These are phyloP conservation scores for Lucilia sericata DNA, from an alignment of 1,140 invertebrate species.

Conservation along the genomic window DNA sequence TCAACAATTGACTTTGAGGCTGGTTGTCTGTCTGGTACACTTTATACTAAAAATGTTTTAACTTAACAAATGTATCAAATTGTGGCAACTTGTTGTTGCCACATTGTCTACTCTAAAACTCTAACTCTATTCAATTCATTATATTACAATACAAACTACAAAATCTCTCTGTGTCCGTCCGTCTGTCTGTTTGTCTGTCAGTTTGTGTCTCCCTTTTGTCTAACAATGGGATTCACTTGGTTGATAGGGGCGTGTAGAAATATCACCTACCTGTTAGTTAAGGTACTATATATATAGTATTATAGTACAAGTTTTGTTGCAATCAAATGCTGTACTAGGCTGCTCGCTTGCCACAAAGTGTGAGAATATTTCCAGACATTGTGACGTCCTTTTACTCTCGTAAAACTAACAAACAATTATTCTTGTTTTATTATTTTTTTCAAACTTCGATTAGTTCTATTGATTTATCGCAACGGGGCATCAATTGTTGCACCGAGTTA, in stretches of 20 bases:
- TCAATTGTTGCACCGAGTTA: neutral
- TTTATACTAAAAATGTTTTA: neutral
- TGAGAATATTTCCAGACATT: conserved; percentile 65
- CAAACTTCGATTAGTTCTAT: conserved; percentile 26
- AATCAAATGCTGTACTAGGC: neutral
- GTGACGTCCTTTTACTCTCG: conserved; percentile 54
- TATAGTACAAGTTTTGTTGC: neutral
- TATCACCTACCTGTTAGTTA: conserved; percentile 52
- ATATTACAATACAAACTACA: neutral
- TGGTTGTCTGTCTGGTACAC: neutral
- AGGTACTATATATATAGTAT: conserved; percentile 20
- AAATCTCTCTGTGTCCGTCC: neutral
- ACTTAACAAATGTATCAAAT: neutral
- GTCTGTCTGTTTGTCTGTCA: neutral
- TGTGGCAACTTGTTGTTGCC: conserved; percentile 36
- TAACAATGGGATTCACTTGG: conserved; percentile 58
- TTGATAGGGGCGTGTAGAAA: conserved; percentile 66
- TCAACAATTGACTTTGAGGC: conserved; percentile 36
- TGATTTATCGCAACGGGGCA: conserved; percentile 28
- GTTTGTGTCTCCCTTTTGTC: conserved; percentile 6
- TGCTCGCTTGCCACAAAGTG: conserved; percentile 42
- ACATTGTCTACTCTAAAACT: conserved; percentile 14
- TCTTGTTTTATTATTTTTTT: conserved; percentile 29
- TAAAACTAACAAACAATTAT: conserved; percentile 42
- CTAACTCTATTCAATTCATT: neutral